Percentiles rank a stretch among this genome's conserved stretches.
phyloP scores from a whole-genome alignment of 92 coral and sea anemone species.

The Phymanthus crucifer region DNA sequence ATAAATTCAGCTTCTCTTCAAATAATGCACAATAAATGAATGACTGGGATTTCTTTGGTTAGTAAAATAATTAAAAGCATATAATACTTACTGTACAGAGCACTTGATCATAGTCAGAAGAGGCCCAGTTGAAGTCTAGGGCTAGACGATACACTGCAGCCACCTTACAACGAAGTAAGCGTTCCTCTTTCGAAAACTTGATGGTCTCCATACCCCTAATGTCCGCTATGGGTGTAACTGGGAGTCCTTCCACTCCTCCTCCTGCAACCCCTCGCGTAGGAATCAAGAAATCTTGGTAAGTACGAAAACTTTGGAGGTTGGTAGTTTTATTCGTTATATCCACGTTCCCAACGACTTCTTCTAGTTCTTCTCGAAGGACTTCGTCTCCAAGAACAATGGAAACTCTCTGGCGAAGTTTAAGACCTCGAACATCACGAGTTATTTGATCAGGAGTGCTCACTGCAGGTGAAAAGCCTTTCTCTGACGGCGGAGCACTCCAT shows the following conservation, averaged over 20 bases:
- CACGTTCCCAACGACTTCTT: conserved; percentile 74
- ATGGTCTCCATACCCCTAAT: conserved; percentile 79
- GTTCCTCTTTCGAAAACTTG: conserved; percentile 76
- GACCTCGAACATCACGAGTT: conserved; percentile 90
- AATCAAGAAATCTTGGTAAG: conserved; percentile 85
- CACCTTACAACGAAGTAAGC: conserved; percentile 77
- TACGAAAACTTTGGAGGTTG: conserved; percentile 62
- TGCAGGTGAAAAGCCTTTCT: conserved; percentile 61
- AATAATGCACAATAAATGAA: not conserved
- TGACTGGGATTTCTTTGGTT: not conserved
- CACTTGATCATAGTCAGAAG: conserved; percentile 38
- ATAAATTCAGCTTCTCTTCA: not conserved
- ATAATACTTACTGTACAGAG: conserved; percentile 33
- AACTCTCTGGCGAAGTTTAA: conserved; percentile 92
- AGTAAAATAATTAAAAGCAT: not conserved
- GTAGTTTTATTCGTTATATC: conserved; percentile 62
- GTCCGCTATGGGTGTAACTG: conserved; percentile 71
- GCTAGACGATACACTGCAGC: conserved; percentile 77
- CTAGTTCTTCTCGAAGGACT: conserved; percentile 83
- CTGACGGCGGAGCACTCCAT: conserved; percentile 69
- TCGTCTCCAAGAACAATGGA: conserved; percentile 82
- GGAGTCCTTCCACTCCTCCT: conserved; percentile 41
- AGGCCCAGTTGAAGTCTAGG: conserved; percentile 65
- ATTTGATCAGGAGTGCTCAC: conserved; percentile 81
- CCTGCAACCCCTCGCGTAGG: conserved; percentile 68